Evolutionary conservation across 1,140 invertebrate species (phyloP).

Genomic region (Zaprionus vittiger): DNA sequence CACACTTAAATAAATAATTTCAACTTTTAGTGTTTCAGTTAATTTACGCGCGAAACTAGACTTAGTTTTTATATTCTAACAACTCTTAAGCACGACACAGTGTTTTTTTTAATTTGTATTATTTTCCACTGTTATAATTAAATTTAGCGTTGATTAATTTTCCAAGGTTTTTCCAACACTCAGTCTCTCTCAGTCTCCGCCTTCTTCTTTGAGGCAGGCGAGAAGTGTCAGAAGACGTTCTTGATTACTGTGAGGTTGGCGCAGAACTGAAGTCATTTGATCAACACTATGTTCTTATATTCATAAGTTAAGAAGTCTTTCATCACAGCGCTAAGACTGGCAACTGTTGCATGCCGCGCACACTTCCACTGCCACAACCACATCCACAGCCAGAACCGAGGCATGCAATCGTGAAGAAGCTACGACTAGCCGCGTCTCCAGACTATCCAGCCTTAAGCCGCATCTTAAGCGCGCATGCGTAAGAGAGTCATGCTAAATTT

Average conservation of each 20-base stretch:
- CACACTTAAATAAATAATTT: conserved; percentile 7
- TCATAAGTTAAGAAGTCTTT: conserved; percentile 70
- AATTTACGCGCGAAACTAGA: conserved; percentile 10
- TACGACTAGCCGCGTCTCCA: conserved; percentile 1
- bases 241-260: conserved; percentile 70
- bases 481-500: conserved; percentile 44
- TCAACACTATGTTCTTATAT: conserved; percentile 73
- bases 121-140: conserved; percentile 7
- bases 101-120: conserved; percentile 9
- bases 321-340: conserved; percentile 36
- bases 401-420: conserved; percentile 15
- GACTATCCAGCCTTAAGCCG: conserved; percentile 4
- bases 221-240: conserved; percentile 52
- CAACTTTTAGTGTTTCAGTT: background rate
- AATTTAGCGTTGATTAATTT: conserved; percentile 6
- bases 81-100: conserved; percentile 9
- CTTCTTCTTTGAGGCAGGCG: background rate
- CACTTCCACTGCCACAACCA: conserved; percentile 3
- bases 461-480: conserved; percentile 19
- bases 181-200: background rate
- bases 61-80: conserved; percentile 8
- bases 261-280: conserved; percentile 71
- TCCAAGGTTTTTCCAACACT: background rate
- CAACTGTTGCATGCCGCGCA: conserved; percentile 35
- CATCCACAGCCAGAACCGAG: background rate